phyloP scores from a whole-genome alignment of 2,888 invertebrate genomes.

The Synergus itoensis region DNA sequence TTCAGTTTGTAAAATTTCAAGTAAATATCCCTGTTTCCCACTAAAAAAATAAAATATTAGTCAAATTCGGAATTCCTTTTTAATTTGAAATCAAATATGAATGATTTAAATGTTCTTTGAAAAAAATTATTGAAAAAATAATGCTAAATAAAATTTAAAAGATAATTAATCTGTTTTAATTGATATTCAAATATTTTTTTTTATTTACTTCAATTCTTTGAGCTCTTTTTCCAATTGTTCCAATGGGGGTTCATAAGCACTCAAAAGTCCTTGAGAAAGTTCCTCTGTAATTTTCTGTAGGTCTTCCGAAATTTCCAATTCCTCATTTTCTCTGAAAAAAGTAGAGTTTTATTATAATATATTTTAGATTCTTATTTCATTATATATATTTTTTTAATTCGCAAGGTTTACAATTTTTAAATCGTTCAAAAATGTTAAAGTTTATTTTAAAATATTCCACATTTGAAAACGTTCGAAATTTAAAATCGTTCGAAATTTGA shows the following conservation, averaged over 20 bases:
- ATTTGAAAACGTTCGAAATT: constrained; percentile 10
- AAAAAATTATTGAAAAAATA: background rate
- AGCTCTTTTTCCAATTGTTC: constrained; percentile 75
- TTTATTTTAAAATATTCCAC: background rate
- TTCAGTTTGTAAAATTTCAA: constrained; percentile 72
- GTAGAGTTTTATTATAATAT: background rate
- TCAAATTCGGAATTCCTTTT: background rate
- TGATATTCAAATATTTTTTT: constrained; percentile 23
- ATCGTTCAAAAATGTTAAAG: too few relatives aligned
- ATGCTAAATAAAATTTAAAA: background rate
- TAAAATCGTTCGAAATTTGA: background rate
- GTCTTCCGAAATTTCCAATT: constrained; percentile 49
- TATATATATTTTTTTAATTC: too few relatives aligned
- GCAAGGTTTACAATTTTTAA: too few relatives aligned
- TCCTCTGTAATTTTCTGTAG: constrained; percentile 65
- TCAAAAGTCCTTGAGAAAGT: constrained; percentile 72
- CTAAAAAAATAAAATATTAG: constrained; percentile 61
- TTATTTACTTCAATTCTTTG: constrained; percentile 76
- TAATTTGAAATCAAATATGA: too few relatives aligned
- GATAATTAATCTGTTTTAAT: constrained; percentile 22
- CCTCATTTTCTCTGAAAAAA: constrained; percentile 3
- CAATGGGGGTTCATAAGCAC: constrained; percentile 72
- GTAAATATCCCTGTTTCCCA: constrained; percentile 70
- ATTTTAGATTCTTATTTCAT: too few relatives aligned
- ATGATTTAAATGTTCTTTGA: background rate